A percentile compares a stretch with the other conserved stretches of the same genome.
Conservation (phyloP, 2,113 vertebrate genomes). For the Microtus pennsylvanicus region DNA sequence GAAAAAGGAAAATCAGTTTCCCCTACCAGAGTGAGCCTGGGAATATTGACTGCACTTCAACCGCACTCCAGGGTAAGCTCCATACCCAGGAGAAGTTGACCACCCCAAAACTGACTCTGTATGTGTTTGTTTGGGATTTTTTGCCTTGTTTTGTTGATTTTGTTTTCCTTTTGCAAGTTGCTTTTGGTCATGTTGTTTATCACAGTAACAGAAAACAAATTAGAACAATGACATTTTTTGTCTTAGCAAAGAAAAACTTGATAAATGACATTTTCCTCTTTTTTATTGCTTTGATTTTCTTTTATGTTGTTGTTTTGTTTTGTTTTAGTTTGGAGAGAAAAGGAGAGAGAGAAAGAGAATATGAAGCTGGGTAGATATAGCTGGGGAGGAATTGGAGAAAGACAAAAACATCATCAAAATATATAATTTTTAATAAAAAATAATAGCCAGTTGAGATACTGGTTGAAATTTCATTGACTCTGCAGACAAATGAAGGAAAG, state of each 20-base stretch:
- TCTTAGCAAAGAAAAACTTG: no score
- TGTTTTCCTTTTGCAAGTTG: no score
- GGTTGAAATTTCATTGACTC: slow-evolving; percentile 35
- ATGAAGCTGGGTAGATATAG: background rate
- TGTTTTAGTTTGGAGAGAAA: background rate
- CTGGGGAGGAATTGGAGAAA: background rate
- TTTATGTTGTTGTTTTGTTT: background rate
- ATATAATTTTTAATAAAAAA: background rate
- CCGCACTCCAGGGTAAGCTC: background rate
- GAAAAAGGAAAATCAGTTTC: background rate
- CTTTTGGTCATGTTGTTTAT: no score
- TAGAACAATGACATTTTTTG: no score
- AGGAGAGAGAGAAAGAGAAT: background rate
- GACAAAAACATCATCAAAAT: background rate
- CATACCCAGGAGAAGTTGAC: no score
- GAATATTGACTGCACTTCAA: background rate
- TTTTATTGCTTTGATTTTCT: background rate
- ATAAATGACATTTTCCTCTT: no score
- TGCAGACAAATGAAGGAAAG: background rate
- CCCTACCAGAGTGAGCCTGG: no score
- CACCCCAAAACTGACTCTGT: background rate
- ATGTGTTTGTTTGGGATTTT: background rate
- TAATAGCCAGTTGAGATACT: background rate
- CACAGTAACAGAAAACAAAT: no score
- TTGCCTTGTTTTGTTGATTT: background rate